A percentile compares a stretch with the other conserved stretches of the same genome.
phyloP scores from a whole-genome alignment of 2,113 vertebrate species.

The Acinonyx jubatus region DNA sequence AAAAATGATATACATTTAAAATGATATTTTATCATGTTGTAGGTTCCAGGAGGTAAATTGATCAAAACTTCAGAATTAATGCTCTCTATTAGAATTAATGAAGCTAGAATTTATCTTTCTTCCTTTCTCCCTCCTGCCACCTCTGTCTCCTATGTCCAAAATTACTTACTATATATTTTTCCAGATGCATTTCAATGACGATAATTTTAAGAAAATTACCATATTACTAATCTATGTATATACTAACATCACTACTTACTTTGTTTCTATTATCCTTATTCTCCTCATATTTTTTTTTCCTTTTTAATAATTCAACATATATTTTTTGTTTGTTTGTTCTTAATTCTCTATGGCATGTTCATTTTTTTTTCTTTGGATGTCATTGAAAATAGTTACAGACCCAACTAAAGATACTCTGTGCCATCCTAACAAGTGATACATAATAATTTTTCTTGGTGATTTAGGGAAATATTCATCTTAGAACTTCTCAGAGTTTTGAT shows the following conservation, averaged over 20 bases:
- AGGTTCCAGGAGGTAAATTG: not conserved
- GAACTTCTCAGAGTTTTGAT: not conserved
- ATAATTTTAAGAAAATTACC: not conserved
- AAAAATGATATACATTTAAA: constrained; percentile 21
- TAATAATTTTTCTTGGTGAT: not conserved
- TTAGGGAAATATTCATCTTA: constrained; percentile 10
- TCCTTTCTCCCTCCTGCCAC: not conserved
- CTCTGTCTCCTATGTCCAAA: not conserved
- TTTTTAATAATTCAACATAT: not conserved
- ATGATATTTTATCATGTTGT: constrained; percentile 14
- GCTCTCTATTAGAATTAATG: not conserved
- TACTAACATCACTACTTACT: not conserved
- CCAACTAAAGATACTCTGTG: not conserved
- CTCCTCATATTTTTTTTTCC: not conserved
- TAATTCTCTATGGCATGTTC: not conserved
- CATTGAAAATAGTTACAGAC: not conserved
- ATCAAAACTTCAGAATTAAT: not conserved
- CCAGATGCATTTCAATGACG: not conserved
- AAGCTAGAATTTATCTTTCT: not conserved
- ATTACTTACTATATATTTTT: not conserved
- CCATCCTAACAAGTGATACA: not conserved
- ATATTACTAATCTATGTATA: not conserved
- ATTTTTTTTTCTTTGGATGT: not conserved
- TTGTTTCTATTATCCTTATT: not conserved
- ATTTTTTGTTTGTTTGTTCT: not conserved